These are phyloP conservation scores for Ophiothrix spiculata DNA, from an alignment of 35 echinoderm and acorn worm genomes.

Conservation along the genomic window DNA sequence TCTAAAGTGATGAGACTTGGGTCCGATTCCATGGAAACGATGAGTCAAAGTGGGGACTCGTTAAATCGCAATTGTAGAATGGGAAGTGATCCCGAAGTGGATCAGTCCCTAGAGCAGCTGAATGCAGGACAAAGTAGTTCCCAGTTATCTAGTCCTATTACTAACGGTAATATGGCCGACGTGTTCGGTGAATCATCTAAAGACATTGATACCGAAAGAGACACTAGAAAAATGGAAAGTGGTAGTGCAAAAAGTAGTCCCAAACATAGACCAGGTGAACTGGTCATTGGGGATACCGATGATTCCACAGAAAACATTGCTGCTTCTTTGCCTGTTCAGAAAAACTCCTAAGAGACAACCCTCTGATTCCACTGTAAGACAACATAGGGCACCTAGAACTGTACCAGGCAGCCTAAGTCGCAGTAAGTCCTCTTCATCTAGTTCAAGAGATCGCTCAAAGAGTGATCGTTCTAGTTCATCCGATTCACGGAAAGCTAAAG, in stretches of 20 bases:
- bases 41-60: slow-evolving; percentile 84
- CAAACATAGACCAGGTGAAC: slow-evolving; percentile 22
- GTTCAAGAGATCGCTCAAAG: slow-evolving; percentile 79
- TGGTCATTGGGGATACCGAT: slow-evolving; percentile 13
- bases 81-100: slow-evolving; percentile 36
- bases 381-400: slow-evolving; percentile 81
- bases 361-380: slow-evolving; percentile 48
- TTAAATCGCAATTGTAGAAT: slow-evolving; percentile 63
- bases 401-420: slow-evolving; percentile 78
- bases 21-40: slow-evolving; percentile 97
- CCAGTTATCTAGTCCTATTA: neutral
- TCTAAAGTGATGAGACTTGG: slow-evolving; percentile 95
- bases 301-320: neutral
- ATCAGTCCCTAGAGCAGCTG: slow-evolving; percentile 17
- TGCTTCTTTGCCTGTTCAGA: neutral
- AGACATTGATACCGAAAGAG: slow-evolving; percentile 16
- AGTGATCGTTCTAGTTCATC: slow-evolving; percentile 75
- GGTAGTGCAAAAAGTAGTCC: slow-evolving; percentile 27
- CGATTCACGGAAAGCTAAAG: slow-evolving; percentile 73
- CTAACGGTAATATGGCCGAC: slow-evolving; percentile 14
- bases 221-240: slow-evolving; percentile 34
- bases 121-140: too few species aligned
- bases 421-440: slow-evolving; percentile 75
- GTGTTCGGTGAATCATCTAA: slow-evolving; percentile 16
- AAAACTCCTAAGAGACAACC: neutral